These are phyloP conservation scores for Caenorhabditis afra DNA, from an alignment of 2,888 invertebrate genomes.

Conservation along the genomic window DNA sequence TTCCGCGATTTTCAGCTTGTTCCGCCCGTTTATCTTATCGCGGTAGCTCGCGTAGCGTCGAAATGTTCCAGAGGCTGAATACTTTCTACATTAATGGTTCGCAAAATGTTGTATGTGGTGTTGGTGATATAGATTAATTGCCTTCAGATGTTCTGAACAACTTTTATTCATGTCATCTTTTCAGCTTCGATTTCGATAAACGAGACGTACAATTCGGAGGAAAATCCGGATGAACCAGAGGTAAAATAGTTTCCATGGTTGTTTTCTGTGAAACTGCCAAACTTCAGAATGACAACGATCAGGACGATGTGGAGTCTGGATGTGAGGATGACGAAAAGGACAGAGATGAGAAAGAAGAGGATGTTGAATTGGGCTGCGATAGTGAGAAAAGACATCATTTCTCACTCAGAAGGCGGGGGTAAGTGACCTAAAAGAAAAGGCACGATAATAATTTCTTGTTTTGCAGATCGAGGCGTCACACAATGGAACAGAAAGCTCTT, in stretches of 20 bases:
- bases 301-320: constrained; percentile 42
- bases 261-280: neutral
- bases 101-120: constrained; percentile 12
- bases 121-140: constrained; percentile 2
- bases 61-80: constrained; percentile 55
- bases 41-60: constrained; percentile 56
- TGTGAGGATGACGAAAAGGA: constrained; percentile 38
- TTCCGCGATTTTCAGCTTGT: neutral
- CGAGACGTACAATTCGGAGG: constrained; percentile 47
- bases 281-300: constrained; percentile 20
- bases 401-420: constrained; percentile 53
- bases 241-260: neutral
- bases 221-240: constrained; percentile 36
- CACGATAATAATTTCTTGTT: too few relatives aligned
- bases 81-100: constrained; percentile 56
- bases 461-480: constrained; percentile 72
- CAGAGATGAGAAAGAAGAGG: constrained; percentile 28
- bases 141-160: too few relatives aligned
- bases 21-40: constrained; percentile 50
- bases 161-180: constrained; percentile 5
- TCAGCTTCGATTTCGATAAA: constrained; percentile 56
- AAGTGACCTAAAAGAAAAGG: too few relatives aligned
- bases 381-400: constrained; percentile 44
- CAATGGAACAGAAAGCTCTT: constrained; percentile 77
- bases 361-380: constrained; percentile 20